These are phyloP conservation scores for Peromyscus nudipes DNA, from an alignment of 2,797 vertebrate genomes.

Conservation along the genomic window DNA sequence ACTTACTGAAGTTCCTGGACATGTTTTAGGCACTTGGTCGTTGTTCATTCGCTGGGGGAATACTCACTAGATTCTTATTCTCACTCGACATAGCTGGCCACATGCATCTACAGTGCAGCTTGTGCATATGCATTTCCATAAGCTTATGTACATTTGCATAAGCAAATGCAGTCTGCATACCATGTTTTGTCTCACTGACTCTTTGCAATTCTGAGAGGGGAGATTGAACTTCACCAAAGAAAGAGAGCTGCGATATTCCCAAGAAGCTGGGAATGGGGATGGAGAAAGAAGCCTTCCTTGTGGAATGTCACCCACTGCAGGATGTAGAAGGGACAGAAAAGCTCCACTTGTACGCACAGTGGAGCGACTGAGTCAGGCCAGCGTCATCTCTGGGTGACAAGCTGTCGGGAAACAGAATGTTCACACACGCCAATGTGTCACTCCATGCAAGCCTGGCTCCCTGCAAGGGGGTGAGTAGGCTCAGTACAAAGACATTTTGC, in stretches of 20 bases:
- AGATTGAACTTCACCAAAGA: background rate
- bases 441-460: background rate
- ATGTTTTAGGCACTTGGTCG: background rate
- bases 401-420: background rate
- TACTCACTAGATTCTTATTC: background rate
- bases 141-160: background rate
- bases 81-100: rapidly evolving
- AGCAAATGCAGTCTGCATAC: background rate
- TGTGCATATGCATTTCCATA: too few relatives aligned
- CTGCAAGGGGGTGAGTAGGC: background rate
- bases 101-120: rapidly evolving
- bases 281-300: background rate
- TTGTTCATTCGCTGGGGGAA: background rate
- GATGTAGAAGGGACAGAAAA: background rate
- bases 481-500: background rate
- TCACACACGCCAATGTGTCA: background rate
- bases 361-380: background rate
- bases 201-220: background rate
- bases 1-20: background rate
- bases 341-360: background rate
- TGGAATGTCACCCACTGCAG: background rate
- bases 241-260: background rate
- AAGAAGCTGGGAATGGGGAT: background rate
- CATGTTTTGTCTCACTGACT: background rate
- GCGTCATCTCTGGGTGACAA: background rate